phyloP scores from a whole-genome alignment of 1,140 invertebrate genomes.

The Megalopta genalis region DNA sequence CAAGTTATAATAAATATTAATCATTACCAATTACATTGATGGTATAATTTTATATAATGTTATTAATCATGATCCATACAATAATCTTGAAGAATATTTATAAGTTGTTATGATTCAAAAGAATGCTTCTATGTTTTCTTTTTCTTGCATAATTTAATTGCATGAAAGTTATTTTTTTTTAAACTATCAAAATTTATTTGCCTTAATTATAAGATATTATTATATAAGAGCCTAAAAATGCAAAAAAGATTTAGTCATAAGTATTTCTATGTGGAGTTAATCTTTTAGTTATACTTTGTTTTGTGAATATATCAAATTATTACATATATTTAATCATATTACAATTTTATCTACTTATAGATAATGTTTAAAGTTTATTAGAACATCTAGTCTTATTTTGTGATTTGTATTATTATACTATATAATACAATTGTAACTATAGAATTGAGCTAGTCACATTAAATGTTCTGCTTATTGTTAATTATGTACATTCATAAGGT shows the following conservation, averaged over 20 bases:
- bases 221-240: not conserved
- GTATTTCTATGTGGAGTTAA: not conserved
- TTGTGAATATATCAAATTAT: not conserved
- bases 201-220: constrained; percentile 16
- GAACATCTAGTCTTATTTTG: not conserved
- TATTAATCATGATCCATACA: constrained; percentile 46
- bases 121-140: constrained; percentile 13
- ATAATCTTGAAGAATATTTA: constrained; percentile 20
- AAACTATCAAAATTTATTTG: not conserved
- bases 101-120: constrained; percentile 10
- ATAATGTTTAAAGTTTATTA: not conserved
- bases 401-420: constrained; percentile 4
- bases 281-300: not conserved
- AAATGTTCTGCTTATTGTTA: not conserved
- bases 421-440: not conserved
- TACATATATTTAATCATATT: not conserved
- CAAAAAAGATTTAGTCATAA: not conserved
- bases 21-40: constrained; percentile 46
- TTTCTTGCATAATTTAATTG: constrained; percentile 2
- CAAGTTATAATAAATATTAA: constrained; percentile 72
- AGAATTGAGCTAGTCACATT: not conserved
- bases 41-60: constrained; percentile 57
- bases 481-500: not conserved
- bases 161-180: not conserved
- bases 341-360: not conserved